Percentiles rank a stretch among this genome's conserved stretches.
Conservation (phyloP, 2,797 vertebrate genomes). For the Echiichthys vipera region DNA sequence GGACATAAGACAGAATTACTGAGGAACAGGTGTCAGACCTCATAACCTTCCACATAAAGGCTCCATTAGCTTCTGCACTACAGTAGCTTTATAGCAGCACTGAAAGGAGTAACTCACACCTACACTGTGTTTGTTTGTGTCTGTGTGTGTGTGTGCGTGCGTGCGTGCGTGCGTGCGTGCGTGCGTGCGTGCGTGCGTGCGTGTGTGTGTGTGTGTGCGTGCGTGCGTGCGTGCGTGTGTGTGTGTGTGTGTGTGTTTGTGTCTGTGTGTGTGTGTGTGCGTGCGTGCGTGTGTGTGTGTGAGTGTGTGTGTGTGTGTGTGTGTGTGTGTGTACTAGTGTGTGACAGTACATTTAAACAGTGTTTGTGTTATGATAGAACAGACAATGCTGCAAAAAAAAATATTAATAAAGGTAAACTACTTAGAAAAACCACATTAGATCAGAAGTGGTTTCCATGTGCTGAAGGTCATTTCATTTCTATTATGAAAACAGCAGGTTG, state of each 20-base stretch:
- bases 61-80: conserved; percentile 59
- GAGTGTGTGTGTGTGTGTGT: no score
- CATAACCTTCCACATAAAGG: conserved; percentile 68
- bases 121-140: not conserved
- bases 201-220: no score
- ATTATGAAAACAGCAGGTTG: conserved; percentile 48
- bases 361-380: not conserved
- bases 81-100: conserved; percentile 52
- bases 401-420: not conserved
- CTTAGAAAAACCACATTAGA: not conserved
- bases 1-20: conserved; percentile 64
- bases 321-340: not conserved
- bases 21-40: conserved; percentile 60
- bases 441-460: not conserved
- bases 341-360: not conserved
- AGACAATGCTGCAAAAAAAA: not conserved
- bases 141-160: no score
- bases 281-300: no score
- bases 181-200: no score
- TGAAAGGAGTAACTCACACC: conserved; percentile 17
- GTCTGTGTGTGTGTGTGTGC: no score
- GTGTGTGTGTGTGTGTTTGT: no score
- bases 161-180: no score
- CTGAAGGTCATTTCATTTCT: conserved; percentile 37
- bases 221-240: not conserved